Conservation (phyloP, 2,888 invertebrate species). For the Sabatieria punctata region DNA sequence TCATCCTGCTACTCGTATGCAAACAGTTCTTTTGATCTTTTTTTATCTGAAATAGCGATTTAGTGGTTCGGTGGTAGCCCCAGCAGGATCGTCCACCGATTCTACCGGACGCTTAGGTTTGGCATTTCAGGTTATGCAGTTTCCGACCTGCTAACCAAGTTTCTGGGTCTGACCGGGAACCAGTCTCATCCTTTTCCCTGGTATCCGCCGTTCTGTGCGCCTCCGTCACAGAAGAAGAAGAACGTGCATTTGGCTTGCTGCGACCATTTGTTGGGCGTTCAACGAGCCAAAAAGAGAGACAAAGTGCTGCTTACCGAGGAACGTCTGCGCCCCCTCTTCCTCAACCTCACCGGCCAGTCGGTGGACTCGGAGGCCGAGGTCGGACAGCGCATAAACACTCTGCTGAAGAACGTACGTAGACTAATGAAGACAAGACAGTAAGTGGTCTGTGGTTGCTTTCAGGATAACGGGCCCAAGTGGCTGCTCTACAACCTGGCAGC, state of each 20-base stretch:
- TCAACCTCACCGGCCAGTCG: not conserved
- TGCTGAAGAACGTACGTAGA: slow-evolving; percentile 45
- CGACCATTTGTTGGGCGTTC: slow-evolving; percentile 11
- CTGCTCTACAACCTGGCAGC: slow-evolving; percentile 53
- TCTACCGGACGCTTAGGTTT: no score
- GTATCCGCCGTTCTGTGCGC: slow-evolving; percentile 52
- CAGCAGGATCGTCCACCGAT: no score
- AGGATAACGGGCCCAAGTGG: slow-evolving; percentile 58
- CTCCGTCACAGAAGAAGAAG: slow-evolving; percentile 19
- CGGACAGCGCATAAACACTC: slow-evolving; percentile 55
- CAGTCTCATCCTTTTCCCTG: slow-evolving; percentile 54
- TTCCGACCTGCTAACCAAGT: slow-evolving; percentile 43
- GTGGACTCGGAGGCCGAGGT: slow-evolving; percentile 45
- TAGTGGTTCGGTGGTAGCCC: no score
- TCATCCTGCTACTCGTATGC: no score
- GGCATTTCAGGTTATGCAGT: no score
- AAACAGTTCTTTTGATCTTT: no score
- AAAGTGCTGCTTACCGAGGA: not conserved
- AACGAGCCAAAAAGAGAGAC: slow-evolving; percentile 7
- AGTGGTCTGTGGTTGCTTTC: slow-evolving; percentile 1
- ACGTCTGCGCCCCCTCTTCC: not conserved
- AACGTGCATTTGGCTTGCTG: slow-evolving; percentile 3
- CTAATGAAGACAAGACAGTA: not conserved
- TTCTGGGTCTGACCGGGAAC: slow-evolving; percentile 45
- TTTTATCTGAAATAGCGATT: no score